A percentile compares a stretch with the other conserved stretches of the same genome.
phyloP scores from a whole-genome alignment of 2,113 vertebrate genomes.

The Dermatemys mawii region DNA sequence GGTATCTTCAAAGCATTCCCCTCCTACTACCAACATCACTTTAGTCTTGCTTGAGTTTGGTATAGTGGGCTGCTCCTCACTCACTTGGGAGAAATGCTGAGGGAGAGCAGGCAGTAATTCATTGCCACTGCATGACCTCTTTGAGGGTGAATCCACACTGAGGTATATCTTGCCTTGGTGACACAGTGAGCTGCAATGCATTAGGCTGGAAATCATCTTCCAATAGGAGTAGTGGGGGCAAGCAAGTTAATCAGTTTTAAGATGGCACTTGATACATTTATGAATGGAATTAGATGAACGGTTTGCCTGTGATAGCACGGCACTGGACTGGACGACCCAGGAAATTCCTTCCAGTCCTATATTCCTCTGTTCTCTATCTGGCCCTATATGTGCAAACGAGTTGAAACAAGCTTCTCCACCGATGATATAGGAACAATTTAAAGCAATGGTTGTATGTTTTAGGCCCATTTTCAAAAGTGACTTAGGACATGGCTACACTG shows the following conservation, averaged over 20 bases:
- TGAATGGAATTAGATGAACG: background rate
- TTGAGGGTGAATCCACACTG: background rate
- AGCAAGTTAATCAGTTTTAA: background rate
- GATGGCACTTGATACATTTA: background rate
- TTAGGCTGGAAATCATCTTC: background rate
- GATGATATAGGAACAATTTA: background rate
- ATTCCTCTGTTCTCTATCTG: background rate
- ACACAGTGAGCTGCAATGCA: background rate
- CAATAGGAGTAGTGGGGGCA: background rate
- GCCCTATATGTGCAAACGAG: background rate
- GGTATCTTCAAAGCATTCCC: background rate
- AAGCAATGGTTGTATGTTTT: background rate
- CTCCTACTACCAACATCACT: background rate
- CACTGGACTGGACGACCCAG: background rate
- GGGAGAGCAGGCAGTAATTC: background rate
- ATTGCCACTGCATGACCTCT: background rate
- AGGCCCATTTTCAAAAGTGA: fast-evolving
- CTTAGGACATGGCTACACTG: too few relatives aligned
- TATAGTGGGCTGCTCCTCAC: background rate
- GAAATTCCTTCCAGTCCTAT: background rate
- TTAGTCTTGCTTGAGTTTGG: background rate
- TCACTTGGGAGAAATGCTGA: background rate
- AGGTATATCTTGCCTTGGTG: too few relatives aligned
- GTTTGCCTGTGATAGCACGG: too few relatives aligned
- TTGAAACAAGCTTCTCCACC: background rate